phyloP scores from a whole-genome alignment of 1,140 invertebrate genomes.

The Medauroidea extradentata region DNA sequence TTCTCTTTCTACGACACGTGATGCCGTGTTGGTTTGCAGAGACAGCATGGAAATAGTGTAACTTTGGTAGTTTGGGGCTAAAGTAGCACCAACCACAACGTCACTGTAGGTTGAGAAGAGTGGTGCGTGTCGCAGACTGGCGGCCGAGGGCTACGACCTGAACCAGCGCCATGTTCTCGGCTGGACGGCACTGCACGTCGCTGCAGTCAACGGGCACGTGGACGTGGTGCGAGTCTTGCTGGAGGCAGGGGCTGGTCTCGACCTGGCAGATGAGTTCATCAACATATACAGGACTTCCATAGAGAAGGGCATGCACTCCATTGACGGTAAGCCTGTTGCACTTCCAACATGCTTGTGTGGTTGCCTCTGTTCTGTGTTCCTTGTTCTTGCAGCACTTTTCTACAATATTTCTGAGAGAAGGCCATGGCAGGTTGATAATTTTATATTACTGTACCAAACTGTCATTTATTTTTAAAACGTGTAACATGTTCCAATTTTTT shows the following conservation, averaged over 20 bases:
- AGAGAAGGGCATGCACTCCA: constrained; percentile 51
- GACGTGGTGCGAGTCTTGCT: constrained; percentile 64
- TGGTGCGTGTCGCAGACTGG: constrained; percentile 25
- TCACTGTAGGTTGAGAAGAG: too few relatives aligned
- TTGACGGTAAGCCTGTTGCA: constrained; percentile 56
- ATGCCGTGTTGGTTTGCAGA: too few relatives aligned
- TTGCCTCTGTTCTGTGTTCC: too few relatives aligned
- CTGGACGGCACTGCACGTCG: constrained; percentile 82
- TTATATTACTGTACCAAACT: too few relatives aligned
- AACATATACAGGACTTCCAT: constrained; percentile 61
- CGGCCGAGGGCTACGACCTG: constrained; percentile 47
- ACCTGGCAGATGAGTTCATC: constrained; percentile 74
- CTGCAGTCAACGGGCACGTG: constrained; percentile 69
- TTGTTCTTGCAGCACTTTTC: too few relatives aligned
- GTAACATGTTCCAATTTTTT: too few relatives aligned
- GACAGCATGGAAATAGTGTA: too few relatives aligned
- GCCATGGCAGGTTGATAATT: background rate
- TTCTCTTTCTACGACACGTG: too few relatives aligned
- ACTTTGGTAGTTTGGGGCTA: too few relatives aligned
- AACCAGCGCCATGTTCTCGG: constrained; percentile 67
- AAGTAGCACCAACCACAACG: too few relatives aligned
- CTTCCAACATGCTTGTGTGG: background rate
- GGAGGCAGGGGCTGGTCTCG: constrained; percentile 70
- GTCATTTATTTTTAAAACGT: too few relatives aligned
- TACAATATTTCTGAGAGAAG: background rate